Percentiles rank a stretch among this genome's conserved stretches.
Evolutionary conservation across 1,140 invertebrate species (phyloP).

Genomic region (Mya arenaria): DNA sequence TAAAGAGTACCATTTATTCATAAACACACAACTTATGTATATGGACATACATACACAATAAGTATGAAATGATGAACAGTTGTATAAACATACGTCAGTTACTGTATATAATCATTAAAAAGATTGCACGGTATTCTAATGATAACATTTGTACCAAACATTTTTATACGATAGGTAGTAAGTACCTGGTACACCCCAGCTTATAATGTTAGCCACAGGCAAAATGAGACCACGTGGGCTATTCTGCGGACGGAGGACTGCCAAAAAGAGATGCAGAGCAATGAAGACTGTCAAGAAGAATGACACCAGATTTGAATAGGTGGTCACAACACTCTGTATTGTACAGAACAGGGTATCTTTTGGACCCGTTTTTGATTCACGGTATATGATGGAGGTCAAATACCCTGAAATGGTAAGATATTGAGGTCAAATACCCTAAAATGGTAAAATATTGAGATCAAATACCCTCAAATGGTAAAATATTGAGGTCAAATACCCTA

Average conservation of each 20-base stretch:
- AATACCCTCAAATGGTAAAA: no score
- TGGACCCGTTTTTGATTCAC: neutral
- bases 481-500: no score
- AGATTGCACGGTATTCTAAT: no score
- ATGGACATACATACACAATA: no score
- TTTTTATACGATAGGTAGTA: neutral
- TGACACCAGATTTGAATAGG: slow-evolving; percentile 33
- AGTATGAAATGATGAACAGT: no score
- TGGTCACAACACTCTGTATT: slow-evolving; percentile 17
- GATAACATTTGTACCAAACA: no score
- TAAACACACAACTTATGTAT: no score
- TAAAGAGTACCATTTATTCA: no score
- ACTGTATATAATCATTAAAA: no score
- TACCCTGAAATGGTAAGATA: slow-evolving; percentile 16
- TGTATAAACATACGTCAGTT: no score
- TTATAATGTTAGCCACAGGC: neutral
- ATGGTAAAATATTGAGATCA: no score
- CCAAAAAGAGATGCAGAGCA: slow-evolving; percentile 1
- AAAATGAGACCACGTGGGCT: neutral
- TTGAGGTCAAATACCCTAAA: no score
- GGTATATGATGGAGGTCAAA: neutral
- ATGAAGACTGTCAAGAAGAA: slow-evolving; percentile 24
- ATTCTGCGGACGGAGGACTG: neutral
- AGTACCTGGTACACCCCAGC: neutral
- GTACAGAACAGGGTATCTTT: neutral